These are phyloP conservation scores for Calidris pygmaea DNA, from an alignment of 2,113 vertebrate genomes.

Conservation along the genomic window DNA sequence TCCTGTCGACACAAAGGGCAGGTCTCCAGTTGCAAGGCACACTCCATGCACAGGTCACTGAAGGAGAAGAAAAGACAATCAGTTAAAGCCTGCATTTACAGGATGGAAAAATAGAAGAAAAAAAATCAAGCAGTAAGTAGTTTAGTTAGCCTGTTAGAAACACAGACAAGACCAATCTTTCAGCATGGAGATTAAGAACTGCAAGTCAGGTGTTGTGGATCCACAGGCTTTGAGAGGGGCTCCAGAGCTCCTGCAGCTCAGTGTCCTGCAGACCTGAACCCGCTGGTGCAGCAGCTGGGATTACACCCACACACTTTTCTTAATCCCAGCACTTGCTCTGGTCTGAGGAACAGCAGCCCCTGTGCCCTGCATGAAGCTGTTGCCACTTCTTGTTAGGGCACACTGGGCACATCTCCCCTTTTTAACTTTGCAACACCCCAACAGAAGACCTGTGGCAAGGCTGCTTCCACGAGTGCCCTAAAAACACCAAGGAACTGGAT, in stretches of 20 bases:
- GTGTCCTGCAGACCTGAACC: neutral
- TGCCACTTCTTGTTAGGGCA: neutral
- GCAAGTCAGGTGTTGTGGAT: neutral
- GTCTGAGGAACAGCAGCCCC: neutral
- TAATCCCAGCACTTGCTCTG: neutral
- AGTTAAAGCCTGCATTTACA: neutral
- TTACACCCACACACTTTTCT: neutral
- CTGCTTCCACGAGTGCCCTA: neutral
- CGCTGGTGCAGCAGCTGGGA: neutral
- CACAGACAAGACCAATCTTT: neutral
- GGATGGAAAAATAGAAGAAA: accelerated
- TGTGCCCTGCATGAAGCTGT: neutral
- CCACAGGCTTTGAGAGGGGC: neutral
- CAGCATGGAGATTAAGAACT: neutral
- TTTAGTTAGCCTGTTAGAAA: neutral
- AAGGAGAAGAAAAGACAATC: neutral
- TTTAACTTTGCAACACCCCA: neutral
- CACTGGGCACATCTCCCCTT: neutral
- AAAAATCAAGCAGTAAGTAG: neutral
- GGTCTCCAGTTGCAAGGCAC: slow-evolving; percentile 99
- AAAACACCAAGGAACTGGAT: neutral
- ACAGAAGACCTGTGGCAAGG: neutral
- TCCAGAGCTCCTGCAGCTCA: neutral
- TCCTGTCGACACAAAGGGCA: slow-evolving; percentile 98
- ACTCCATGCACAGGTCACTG: slow-evolving; percentile 99